Base-by-base conservation (phyloP, 2,888 invertebrate genomes). In the Polyommatus icarus region DNA sequence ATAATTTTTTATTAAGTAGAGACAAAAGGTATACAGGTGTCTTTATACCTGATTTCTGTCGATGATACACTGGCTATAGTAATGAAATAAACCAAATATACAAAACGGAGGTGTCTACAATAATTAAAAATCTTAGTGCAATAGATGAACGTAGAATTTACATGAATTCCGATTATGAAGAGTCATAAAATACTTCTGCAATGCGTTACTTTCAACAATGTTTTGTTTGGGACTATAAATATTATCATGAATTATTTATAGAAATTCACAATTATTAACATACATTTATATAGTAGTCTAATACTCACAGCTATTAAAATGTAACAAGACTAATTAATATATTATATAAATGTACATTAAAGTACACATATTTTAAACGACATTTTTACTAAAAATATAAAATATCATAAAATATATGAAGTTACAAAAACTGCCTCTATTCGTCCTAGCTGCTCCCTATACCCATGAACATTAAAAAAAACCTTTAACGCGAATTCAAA, bases 401-500 rank as follows among this genome's bases (percentile, higher is more conserved):
- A 57, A n/a, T 36, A 76, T 75, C 71, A 46, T 67, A 54, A 57
- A 71, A 50, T 78, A 76, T 77, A 76, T 77, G 75, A 76, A 50
- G 15, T 79, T 71, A 54, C 50, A 78, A 78, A n/a, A 79, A 81
- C 81, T 80, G 80, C 81, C 81, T 79, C 76, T 36, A 77, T 80
- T 78, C 80, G 80, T 80, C 80, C 81, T 80, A 54, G 72, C 79
- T 59, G 78, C 77, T 78, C 61, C 79, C 72, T 76, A 71, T 79
- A 71, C 75, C 32, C 8, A 24, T 20, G 61, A 61, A 50, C 79
- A 72, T 75, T 54, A 71, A 78, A 78, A 78, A 78, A 71, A 80
- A 81, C 79, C 78, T 81, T 80, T 79, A 78, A 81, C 80, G 80
- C 79, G 50, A 76, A 80, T 77, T 77, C 77, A 81, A 79, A 80